These are phyloP conservation scores for Syngnathus rostellatus DNA, from an alignment of 2,797 vertebrate genomes.

Conservation along the genomic window DNA sequence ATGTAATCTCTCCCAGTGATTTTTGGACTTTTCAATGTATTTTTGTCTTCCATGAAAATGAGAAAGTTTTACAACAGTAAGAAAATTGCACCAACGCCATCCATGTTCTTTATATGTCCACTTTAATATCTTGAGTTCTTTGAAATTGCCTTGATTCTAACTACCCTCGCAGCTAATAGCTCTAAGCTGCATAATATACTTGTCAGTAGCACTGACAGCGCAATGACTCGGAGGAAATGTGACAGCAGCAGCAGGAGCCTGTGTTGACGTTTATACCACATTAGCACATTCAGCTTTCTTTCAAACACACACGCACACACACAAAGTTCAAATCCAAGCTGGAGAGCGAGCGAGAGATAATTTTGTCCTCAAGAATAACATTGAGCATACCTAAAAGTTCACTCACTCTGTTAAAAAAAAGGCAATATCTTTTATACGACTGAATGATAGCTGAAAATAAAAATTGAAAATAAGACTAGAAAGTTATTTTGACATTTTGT, in stretches of 20 bases:
- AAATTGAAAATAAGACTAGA: not conserved
- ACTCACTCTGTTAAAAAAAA: not conserved
- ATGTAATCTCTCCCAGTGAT: no score
- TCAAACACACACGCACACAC: not conserved
- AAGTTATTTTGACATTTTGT: not conserved
- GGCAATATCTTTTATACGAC: not conserved
- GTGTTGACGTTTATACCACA: not conserved
- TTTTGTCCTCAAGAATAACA: not conserved
- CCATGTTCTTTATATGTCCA: not conserved
- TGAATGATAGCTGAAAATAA: not conserved
- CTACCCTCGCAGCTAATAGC: not conserved
- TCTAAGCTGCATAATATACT: not conserved
- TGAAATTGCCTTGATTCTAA: not conserved
- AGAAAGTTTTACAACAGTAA: not conserved
- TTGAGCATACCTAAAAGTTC: not conserved
- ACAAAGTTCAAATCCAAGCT: not conserved
- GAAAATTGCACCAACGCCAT: not conserved
- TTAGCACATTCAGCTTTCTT: conserved; percentile 4
- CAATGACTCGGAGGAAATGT: not conserved
- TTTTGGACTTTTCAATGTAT: no score
- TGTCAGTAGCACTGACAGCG: not conserved
- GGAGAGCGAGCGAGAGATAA: not conserved
- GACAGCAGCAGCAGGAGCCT: not conserved
- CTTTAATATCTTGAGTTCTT: not conserved
- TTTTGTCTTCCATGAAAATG: no score